Evolutionary conservation across 2,888 invertebrate genomes (phyloP), one percentile per base, ranked within the genome.

Genomic region (Ectropis crepuscularia): DNA sequence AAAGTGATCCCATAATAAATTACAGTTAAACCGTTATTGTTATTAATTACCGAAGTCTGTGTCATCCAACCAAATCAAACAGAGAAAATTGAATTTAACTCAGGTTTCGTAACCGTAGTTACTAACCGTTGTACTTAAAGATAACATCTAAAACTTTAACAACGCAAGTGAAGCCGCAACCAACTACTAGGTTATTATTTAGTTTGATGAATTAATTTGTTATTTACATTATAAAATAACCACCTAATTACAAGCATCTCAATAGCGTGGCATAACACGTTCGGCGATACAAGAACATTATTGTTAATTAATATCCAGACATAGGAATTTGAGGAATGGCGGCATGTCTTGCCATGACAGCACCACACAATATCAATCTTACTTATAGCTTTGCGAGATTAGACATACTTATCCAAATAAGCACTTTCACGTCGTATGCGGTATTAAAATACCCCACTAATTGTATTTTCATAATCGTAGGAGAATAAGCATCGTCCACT

Each of bases 321-420:
- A 62, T 53, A 62, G 62, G 62, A 53, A 62, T 62, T 53, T 48
- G 28, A 9, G 50, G 43, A 45, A 57, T 62, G 62, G 28, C 9
- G 50, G 43, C 50, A 57, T 62, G 62, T 57, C 47, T 42, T 42
- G 49, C 41, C 39, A 54, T 46, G 54, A 43, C 54, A 54, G 16
- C 39, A 11, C 46, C 53, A 54, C 12, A 46, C 46, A 45, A 16
- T 46, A 55, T 55, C 46, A 38, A 46, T 55, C 46, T 38, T 55
- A 38, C 53, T 38, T 54, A 16, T 37, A 45, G 37, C 8, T 28
- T 53, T n/a, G 28, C 12, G 6, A 37, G 28, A 36, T n/a, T 37
- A 43, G 38, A 12, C 8, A 5, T 9, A 12, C 12, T 39, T 8
- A 11, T 11, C 11, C 41, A 9, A 41, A 41, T 41, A 41, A 7